These are phyloP conservation scores for Choristoneura fumiferana DNA, from an alignment of 1,140 invertebrate genomes.

Conservation along the genomic window DNA sequence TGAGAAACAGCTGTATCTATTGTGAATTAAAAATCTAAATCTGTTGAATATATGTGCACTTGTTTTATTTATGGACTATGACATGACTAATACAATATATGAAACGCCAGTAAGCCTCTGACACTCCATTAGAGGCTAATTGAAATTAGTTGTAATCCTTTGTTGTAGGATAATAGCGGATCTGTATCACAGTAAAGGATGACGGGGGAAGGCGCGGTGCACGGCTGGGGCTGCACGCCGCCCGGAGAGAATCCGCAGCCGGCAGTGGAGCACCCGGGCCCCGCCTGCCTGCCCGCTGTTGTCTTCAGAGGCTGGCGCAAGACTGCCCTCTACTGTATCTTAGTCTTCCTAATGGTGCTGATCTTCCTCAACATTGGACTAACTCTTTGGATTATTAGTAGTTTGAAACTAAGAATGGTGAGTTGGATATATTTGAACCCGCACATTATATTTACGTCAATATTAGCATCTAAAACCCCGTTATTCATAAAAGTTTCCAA, in stretches of 20 bases:
- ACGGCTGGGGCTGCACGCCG: constrained; percentile 64
- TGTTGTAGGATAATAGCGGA: constrained; percentile 39
- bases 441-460: background rate
- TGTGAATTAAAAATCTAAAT: too few species aligned
- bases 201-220: constrained; percentile 40
- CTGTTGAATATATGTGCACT: too few species aligned
- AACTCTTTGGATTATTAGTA: constrained; percentile 97
- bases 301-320: constrained; percentile 90
- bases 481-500: too few species aligned
- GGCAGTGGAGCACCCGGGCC: constrained; percentile 22
- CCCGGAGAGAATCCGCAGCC: constrained; percentile 48
- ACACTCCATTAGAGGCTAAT: constrained; percentile 25
- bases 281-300: constrained; percentile 39
- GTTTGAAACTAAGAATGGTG: constrained; percentile 95
- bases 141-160: constrained; percentile 34
- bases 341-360: constrained; percentile 91
- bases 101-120: background rate
- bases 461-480: background rate
- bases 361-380: constrained; percentile 95
- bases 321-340: constrained; percentile 89
- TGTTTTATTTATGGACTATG: too few species aligned
- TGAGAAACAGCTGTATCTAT: too few species aligned
- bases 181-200: constrained; percentile 38
- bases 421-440: constrained; percentile 73
- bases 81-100: too few species aligned